These are phyloP conservation scores for Ardeotis arabs DNA, from an alignment of 2,113 vertebrate species.

Conservation along the genomic window DNA sequence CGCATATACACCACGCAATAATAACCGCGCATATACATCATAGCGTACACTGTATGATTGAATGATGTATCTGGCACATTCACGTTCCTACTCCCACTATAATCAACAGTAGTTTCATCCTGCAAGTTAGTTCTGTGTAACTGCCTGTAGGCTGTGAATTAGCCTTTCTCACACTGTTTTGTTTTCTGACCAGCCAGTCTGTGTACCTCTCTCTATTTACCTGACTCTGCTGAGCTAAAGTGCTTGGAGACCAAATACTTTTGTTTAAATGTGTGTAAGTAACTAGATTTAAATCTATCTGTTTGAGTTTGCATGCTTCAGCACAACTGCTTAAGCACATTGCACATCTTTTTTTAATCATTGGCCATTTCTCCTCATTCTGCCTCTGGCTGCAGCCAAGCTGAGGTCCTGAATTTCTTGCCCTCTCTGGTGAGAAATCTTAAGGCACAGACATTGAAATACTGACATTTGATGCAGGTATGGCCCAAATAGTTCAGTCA, in stretches of 20 bases:
- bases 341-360: background rate
- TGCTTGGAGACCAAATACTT: background rate
- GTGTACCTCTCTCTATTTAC: background rate
- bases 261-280: background rate
- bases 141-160: background rate
- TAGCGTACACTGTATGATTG: background rate
- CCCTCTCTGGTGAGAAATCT: background rate
- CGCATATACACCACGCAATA: background rate
- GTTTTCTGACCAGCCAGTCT: background rate
- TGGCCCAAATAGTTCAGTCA: background rate
- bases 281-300: background rate
- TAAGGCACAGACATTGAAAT: background rate
- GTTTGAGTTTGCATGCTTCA: background rate
- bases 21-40: background rate
- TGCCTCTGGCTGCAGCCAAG: background rate
- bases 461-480: background rate
- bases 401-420: background rate
- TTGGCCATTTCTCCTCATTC: background rate
- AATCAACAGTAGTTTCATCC: background rate
- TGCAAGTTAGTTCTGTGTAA: background rate
- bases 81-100: background rate
- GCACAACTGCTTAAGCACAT: background rate
- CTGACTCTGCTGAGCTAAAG: background rate
- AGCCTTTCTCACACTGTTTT: background rate
- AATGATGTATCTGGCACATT: background rate